Base-by-base conservation (phyloP, 2,888 invertebrate species). In the Hirtodrosophila duncani region DNA sequence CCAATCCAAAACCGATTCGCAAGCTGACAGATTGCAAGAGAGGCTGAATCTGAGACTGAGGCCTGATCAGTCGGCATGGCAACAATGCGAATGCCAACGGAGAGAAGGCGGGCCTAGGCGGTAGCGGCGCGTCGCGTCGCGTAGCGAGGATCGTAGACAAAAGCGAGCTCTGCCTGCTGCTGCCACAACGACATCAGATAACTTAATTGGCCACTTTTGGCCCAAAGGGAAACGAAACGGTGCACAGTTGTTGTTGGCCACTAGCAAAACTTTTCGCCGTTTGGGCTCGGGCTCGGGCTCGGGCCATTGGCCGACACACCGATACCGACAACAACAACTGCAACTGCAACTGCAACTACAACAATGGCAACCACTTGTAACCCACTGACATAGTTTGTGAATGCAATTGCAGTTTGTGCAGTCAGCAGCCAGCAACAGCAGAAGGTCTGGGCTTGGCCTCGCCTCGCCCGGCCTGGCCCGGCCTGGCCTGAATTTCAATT, bases 151-250 rank as follows among this genome's bases (percentile, higher is more conserved):
- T 69, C 61, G 56, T 50, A 72, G 66, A 60, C 72, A 56, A 57
- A 45, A 48, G 53, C 53, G 18, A n/a, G n/a, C n/a, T n/a, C n/a
- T 31, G 43, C 53, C 61, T 39, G 50, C n/a, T n/a, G n/a, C n/a
- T n/a, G n/a, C n/a, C n/a, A n/a, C n/a, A n/a, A n/a, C n/a, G n/a
- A n/a, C 65, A 71, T 74, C 71, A 75, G 75, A 74, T 71, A 74
- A 65, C 65, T 67, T 72, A 75, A 72, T 72, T 72, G 71, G 75
- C 68, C 71, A 52, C 62, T 75, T n/a, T 71, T 63, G 66, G 71
- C 71, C 71, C 67, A 75, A 74, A 71, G 71, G 71, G 67, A 74
- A 59, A 57, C 61, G 45, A 27, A 21, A 30, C n/a, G 13, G 7
- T n/a, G 24, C 39, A 18, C 31, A 45, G 21, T 43, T 46, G 50